Percentiles rank a stretch among this genome's conserved stretches.
These are phyloP conservation scores for Isichthys henryi DNA, from an alignment of 2,113 vertebrate genomes.

Conservation along the genomic window DNA sequence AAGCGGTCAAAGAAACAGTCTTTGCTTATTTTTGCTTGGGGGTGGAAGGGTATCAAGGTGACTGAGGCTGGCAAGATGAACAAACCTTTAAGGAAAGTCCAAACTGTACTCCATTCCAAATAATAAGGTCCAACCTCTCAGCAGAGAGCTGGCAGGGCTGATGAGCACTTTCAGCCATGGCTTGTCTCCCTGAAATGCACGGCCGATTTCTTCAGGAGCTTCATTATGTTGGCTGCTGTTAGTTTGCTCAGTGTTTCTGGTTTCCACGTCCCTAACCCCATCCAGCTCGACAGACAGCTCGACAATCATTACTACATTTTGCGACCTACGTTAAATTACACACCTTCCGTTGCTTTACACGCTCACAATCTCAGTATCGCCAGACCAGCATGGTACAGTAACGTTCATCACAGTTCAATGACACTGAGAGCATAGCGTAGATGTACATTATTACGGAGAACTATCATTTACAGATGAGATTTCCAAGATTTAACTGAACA, in stretches of 20 bases:
- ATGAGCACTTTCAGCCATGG: not conserved
- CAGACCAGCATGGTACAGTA: not conserved
- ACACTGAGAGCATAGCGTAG: not conserved
- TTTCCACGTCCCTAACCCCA: not conserved
- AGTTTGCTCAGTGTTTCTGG: not conserved
- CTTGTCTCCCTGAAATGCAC: not conserved
- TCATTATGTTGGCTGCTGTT: not conserved
- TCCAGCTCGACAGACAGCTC: not conserved
- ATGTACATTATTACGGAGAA: not conserved
- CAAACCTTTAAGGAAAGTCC: not conserved
- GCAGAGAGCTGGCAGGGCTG: not conserved
- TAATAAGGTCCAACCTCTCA: not conserved
- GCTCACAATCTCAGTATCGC: not conserved
- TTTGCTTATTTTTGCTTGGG: not conserved
- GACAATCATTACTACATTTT: not conserved
- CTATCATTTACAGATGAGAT: not conserved
- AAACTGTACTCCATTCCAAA: not conserved
- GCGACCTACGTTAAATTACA: not conserved
- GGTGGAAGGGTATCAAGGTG: not conserved
- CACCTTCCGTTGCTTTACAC: not conserved
- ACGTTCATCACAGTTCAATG: not conserved
- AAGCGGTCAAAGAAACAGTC: not conserved
- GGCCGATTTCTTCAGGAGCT: not conserved
- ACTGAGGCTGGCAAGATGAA: not conserved
- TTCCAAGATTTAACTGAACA: not conserved